These are phyloP conservation scores for Leptura quadrifasciata DNA, from an alignment of 2,888 invertebrate species.

Conservation along the genomic window DNA sequence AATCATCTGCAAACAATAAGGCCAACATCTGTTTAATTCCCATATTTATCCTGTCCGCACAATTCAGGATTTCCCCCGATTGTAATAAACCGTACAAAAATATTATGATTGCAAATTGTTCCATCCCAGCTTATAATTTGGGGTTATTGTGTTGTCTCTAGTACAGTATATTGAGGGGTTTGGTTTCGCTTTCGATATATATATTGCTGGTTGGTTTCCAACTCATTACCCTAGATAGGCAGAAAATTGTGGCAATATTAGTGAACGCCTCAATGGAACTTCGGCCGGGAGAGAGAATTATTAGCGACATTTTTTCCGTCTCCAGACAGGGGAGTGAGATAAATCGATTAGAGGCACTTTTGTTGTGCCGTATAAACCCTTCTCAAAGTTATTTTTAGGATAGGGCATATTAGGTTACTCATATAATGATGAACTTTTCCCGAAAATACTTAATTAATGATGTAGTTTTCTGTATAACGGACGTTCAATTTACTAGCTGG, in stretches of 20 bases:
- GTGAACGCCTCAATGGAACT: conserved; percentile 24
- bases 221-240: conserved; percentile 56
- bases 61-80: conserved; percentile 36
- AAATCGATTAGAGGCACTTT: conserved; percentile 24
- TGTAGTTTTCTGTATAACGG: background rate
- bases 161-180: conserved; percentile 19
- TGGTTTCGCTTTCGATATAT: conserved; percentile 21
- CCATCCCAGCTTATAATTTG: conserved; percentile 57
- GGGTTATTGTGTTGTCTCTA: conserved; percentile 37
- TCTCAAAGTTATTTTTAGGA: conserved; percentile 14
- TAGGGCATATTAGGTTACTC: background rate
- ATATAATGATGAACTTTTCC: background rate
- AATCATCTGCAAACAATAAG: conserved; percentile 21
- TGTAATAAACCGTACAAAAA: conserved; percentile 54
- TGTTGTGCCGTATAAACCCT: conserved; percentile 6
- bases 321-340: conserved; percentile 29
- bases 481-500: background rate
- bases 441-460: background rate
- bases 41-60: conserved; percentile 35
- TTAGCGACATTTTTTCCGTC: conserved; percentile 32
- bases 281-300: conserved; percentile 33
- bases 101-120: conserved; percentile 62
- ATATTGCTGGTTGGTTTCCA: conserved; percentile 56
- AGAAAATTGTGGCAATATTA: conserved; percentile 55
- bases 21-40: conserved; percentile 34